These are phyloP conservation scores for Pterocles gutturalis DNA, from an alignment of 2,113 vertebrate species.

Conservation along the genomic window DNA sequence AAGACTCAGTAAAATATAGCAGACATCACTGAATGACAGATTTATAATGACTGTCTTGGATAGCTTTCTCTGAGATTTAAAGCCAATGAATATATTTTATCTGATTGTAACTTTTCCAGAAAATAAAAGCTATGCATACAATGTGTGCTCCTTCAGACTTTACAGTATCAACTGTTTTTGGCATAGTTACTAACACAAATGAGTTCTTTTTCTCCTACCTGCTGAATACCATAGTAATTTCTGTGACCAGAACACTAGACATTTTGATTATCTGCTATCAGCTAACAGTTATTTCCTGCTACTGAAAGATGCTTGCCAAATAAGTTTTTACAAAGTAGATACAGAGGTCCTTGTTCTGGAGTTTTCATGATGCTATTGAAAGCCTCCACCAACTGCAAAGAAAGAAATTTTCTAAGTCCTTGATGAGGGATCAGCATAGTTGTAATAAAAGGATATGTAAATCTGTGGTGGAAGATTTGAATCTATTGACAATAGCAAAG, in stretches of 20 bases:
- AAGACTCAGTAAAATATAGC: slow-evolving; percentile 54
- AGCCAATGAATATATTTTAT: slow-evolving; percentile 64
- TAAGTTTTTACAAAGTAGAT: slow-evolving; percentile 14
- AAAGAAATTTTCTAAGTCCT: background rate
- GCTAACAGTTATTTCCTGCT: slow-evolving; percentile 57
- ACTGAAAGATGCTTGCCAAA: slow-evolving; percentile 47
- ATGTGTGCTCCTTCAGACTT: slow-evolving; percentile 31
- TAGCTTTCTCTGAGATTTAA: slow-evolving; percentile 30
- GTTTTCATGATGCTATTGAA: background rate
- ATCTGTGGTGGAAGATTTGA: background rate
- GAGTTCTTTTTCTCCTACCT: slow-evolving; percentile 38
- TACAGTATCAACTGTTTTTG: slow-evolving; percentile 51
- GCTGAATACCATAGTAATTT: slow-evolving; percentile 52
- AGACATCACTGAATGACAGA: slow-evolving; percentile 58
- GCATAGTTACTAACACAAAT: slow-evolving; percentile 15
- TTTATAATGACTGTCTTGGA: slow-evolving; percentile 62
- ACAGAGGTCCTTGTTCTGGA: slow-evolving; percentile 18
- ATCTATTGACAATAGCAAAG: background rate
- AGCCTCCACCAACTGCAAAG: background rate
- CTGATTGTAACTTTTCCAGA: slow-evolving; percentile 73
- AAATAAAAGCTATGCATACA: slow-evolving; percentile 50
- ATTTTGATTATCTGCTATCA: slow-evolving; percentile 52
- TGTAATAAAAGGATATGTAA: background rate
- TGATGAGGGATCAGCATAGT: background rate
- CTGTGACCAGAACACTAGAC: slow-evolving; percentile 31